Evolutionary conservation across 1,140 invertebrate genomes (phyloP), one percentile per base, ranked within the genome.

Genomic region (Pseudomyrmex concolor): DNA sequence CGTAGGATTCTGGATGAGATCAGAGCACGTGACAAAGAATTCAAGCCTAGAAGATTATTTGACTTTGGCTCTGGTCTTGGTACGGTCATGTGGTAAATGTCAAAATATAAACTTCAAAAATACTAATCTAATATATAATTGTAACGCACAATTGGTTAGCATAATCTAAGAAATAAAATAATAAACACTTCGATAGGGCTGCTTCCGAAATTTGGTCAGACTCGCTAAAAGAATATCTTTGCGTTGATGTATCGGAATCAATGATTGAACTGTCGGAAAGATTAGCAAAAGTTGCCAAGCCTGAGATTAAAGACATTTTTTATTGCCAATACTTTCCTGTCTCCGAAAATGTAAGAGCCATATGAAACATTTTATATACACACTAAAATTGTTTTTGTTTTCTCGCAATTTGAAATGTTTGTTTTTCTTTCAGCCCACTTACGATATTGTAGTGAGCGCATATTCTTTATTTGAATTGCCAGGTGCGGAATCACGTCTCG

Each of bases 61-160:
- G 98, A 99, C 94, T 98, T 98, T 94, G 98, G 98, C 7, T 98
- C 98, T 63, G 98, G 98, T 15, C 93, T 98, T 62, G 98, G 98
- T 2, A 97, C 97, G 45, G 96, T 96, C 0, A 96, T 96, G 54
- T 99, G 98, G 97, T 97, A 91, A 93, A 91, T 92, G 86, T 67
- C 34, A 34, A 34, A 34, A 34, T 34, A 34, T 34, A 34, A 34
- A 34, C 34, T 34, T 7, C 34, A 34, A 7, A 72, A 72, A 22
- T 55, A 12, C n/a, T 1, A 73, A 19, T 9, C 9, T 66, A 43
- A 55, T 67, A 76, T 13, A 68, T 54, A 59, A 34, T 7, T 34
- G 4, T 51, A 72, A 57, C 50, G 10, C 48, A 25, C 57, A 60
- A 72, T 34, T 83, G 15, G 12, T 76, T 83, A 86, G 55, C 15